Conservation (phyloP, 2,113 vertebrate genomes). For the Lamprotornis superbus region DNA sequence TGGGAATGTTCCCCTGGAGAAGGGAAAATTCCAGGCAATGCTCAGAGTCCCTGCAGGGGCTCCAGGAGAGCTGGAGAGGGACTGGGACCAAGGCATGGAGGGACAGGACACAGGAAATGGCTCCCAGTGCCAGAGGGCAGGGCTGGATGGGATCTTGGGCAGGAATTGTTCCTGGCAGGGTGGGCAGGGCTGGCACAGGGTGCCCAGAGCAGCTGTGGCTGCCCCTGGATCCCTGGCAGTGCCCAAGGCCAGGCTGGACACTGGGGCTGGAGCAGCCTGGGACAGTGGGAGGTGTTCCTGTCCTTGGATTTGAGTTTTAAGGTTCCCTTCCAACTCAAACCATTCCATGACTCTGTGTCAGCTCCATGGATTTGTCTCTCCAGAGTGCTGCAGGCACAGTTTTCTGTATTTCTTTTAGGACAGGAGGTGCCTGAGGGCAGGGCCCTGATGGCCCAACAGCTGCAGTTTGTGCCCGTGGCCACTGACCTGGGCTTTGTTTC, state of each 20-base stretch:
- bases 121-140: too few species aligned
- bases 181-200: too few species aligned
- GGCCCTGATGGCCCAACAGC: background rate
- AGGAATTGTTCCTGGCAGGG: too few species aligned
- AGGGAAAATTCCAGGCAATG: background rate
- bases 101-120: background rate
- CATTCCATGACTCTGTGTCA: background rate
- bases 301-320: background rate
- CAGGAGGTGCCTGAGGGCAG: background rate
- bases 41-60: background rate
- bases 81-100: background rate
- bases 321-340: background rate
- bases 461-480: background rate
- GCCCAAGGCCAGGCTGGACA: fast-evolving
- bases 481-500: fast-evolving
- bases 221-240: background rate
- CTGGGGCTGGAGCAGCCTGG: background rate
- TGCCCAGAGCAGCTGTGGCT: too few species aligned
- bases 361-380: background rate
- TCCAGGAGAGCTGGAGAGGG: background rate
- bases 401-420: background rate
- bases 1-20: background rate
- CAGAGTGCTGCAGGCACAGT: background rate
- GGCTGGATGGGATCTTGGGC: background rate
- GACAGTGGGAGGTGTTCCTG: fast-evolving